Percentiles rank a stretch among this genome's conserved stretches.
Conservation (phyloP, 2,888 invertebrate genomes). For the Tortricodes alternella region DNA sequence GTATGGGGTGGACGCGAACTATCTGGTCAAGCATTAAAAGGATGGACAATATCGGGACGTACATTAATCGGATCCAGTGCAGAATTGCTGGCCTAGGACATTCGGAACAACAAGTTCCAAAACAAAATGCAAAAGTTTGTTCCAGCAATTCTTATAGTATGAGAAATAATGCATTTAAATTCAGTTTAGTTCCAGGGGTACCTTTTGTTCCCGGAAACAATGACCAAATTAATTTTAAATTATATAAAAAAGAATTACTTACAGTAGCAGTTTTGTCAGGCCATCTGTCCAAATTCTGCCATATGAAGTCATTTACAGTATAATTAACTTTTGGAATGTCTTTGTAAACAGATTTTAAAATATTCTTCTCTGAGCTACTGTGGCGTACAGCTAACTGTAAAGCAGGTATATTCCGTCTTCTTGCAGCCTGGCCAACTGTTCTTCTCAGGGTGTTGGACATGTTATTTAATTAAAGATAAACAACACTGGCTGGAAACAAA, state of each 20-base stretch:
- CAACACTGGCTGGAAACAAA: constrained; percentile 4
- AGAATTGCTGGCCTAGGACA: too few species aligned
- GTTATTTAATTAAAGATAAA: constrained; percentile 24
- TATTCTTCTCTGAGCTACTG: constrained; percentile 50
- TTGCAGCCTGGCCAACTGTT: constrained; percentile 40
- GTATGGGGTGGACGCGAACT: too few species aligned
- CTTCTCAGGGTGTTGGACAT: constrained; percentile 50
- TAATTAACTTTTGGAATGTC: constrained; percentile 71
- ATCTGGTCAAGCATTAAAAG: too few species aligned
- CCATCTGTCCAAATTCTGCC: constrained; percentile 85
- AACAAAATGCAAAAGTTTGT: too few species aligned
- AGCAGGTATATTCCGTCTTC: constrained; percentile 34
- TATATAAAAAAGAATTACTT: constrained; percentile 52
- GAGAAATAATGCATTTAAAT: too few species aligned
- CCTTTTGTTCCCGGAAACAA: too few species aligned
- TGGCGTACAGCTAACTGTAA: constrained; percentile 39
- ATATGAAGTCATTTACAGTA: constrained; percentile 84
- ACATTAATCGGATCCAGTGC: too few species aligned
- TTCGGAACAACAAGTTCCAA: too few species aligned
- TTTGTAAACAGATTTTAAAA: constrained; percentile 74
- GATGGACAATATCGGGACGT: too few species aligned
- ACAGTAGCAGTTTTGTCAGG: constrained; percentile 86
- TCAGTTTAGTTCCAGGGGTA: too few species aligned
- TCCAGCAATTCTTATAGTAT: too few species aligned
- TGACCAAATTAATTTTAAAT: not conserved